Evolutionary conservation across 2,797 vertebrate species (phyloP), one percentile per base, ranked within the genome.

Genomic region (Phrynocephalus vlangalii): DNA sequence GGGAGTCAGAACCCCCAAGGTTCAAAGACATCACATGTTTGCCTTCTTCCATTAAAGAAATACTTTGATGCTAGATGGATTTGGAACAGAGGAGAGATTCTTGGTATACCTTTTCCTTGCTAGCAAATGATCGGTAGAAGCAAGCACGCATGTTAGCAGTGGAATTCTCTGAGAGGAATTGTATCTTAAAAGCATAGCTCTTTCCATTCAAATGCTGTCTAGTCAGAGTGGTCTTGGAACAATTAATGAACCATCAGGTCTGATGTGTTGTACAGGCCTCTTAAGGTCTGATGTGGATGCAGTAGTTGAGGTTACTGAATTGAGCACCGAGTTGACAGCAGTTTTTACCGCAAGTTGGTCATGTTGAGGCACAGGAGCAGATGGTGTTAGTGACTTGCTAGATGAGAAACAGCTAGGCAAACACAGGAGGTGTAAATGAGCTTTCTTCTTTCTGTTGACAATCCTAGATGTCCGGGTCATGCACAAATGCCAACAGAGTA

Each of bases 341-440:
- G 88, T 91, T 79, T 82, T 79, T 89, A 86, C 90, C 84, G 89
- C 0, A 0, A 71, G 67, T 92, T 93, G 92, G 85, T 90, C 92
- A 90, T 82, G 77, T 5, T 89, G 71, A 85, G 90, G 86, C 92
- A 87, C 20, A 1, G 90, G 82, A 95, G 91, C 91, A 94, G 93
- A 88, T 92, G 87, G 86, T 85, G 67, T 90, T 84, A 85, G 84
- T 90, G 75, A 26, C 87, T 91, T 89, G 50, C 66, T 91, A 89
- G 86, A 76, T 86, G 84, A 72, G 28, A 84, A 89, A 87, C 88
- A 90, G 85, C 67, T 86, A 72, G 91, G 85, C 87, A 90, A 90
- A 88, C 6, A 0, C 73, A 89, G 88, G 79, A 48, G 75, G 91
- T 91, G 78, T 18, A 82, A 80, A 89, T 87, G 85, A 50, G 91